Evolutionary conservation across 2,113 vertebrate species (phyloP), one percentile per base, ranked within the genome.

Genomic region (Tinamus guttatus): DNA sequence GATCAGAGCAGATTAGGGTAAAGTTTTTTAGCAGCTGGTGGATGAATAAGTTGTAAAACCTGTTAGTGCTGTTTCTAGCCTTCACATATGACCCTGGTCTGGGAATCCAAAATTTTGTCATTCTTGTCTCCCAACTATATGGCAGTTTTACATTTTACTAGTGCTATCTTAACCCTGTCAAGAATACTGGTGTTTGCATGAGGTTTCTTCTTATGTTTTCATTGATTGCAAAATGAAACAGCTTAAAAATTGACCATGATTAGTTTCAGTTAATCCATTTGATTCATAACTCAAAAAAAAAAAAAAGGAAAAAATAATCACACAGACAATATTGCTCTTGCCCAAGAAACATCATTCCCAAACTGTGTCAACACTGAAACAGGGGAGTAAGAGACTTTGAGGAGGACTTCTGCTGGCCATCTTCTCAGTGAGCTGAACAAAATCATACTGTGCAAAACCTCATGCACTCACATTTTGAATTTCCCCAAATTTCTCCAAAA

Each of bases 341-440:
- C 16, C 8, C 14, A 56, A 28, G 15, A 56, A 56, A 16, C 52
- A 30, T 56, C 28, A 56, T 56, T 9, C 52, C 27, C 28, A 30
- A 8, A 28, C 52, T 30, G 14, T 56, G 52, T 28, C 14, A 56
- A 56, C 27, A 56, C 45, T 47, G 45, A 51, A 25, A 25, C 22
- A 40, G 30, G 28, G 11, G 7, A 41, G 69, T 81, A 74, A 49
- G 18, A 40, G 8, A 54, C 2, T 28, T 84, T 1, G 3, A 24
- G 88, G 59, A 21, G 21, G n/a, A 40, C 59, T 78, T 73, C 17
- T 79, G 12, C 3, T 58, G 10, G 6, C 65, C 27, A 21, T 0
- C 0, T 45, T 5, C 14, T 51, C 10, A 32, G 5, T n/a, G 49
- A 70, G 8, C 3, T 16, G 9, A 70, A 43, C 0, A 62, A 4